Evolutionary conservation across 1,140 invertebrate genomes (phyloP).

Genomic region (Heliconius hermathena): DNA sequence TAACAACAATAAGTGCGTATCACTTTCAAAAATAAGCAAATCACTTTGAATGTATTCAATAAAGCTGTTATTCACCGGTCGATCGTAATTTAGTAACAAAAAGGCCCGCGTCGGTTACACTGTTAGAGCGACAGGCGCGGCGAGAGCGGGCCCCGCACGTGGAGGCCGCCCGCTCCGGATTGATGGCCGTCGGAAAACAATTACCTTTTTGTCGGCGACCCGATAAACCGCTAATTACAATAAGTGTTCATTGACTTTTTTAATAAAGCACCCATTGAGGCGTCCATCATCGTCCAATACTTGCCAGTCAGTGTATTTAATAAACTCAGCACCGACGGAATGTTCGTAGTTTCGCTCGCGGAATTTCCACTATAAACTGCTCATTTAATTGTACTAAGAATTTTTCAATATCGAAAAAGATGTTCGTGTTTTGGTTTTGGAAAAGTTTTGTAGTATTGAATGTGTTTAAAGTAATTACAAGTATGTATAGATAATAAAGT

Average conservation of each 20-base stretch:
- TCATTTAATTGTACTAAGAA: slow-evolving; percentile 54
- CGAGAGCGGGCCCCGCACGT: slow-evolving; percentile 44
- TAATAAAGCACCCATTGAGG: slow-evolving; percentile 76
- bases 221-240: slow-evolving; percentile 77
- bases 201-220: slow-evolving; percentile 71
- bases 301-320: slow-evolving; percentile 77
- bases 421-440: slow-evolving; percentile 27
- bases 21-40: slow-evolving; percentile 11
- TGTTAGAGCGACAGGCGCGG: slow-evolving; percentile 33
- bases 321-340: slow-evolving; percentile 59
- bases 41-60: slow-evolving; percentile 30
- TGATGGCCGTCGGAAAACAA: slow-evolving; percentile 74
- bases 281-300: slow-evolving; percentile 71
- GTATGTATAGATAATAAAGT: neutral
- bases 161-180: slow-evolving; percentile 50
- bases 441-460: neutral
- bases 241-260: slow-evolving; percentile 79
- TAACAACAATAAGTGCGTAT: neutral
- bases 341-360: slow-evolving; percentile 64
- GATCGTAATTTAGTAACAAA: slow-evolving; percentile 36
- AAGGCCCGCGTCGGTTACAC: slow-evolving; percentile 41
- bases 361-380: slow-evolving; percentile 72
- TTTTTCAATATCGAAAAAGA: slow-evolving; percentile 55
- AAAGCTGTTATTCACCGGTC: slow-evolving; percentile 33
- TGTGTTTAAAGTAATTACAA: neutral